Base-by-base conservation (phyloP, 1,140 invertebrate species). In the Holotrichia oblita region DNA sequence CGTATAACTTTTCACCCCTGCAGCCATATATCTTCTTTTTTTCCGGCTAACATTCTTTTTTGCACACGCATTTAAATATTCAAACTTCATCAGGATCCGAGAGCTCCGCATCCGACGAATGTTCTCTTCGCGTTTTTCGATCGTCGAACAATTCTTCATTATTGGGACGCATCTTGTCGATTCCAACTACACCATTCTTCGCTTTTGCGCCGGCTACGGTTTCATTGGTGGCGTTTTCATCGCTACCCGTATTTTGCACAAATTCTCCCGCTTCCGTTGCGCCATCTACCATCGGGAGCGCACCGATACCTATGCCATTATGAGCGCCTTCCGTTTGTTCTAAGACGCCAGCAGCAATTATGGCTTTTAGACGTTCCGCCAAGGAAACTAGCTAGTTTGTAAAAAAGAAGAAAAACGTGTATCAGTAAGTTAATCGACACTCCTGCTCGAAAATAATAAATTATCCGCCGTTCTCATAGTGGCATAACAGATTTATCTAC, bases 121-220 rank as follows among this genome's bases (percentile, higher is more conserved):
- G 6, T 17, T n/a, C 17, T 17, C 17, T 55, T 17, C n/a, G 48
- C n/a, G 6, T n/a, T n/a, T 6, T 7, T 2, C n/a, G 6, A 0
- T 17, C 48, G 14, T 48, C 48, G 17, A 55, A 55, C 48, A 55
- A 55, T 55, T 55, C 48, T 55, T 55, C 48, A n/a, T 55, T 17
- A 55, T n/a, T 6, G 17, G 14, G 17, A 55, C 7, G 48, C 48
- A 55, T 17, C 48, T 55, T 6, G 12, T 55, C 48, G 48, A 55
- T 17, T 17, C 17, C n/a, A 14, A n/a, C 48, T 7, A 17, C 48
- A n/a, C 48, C n/a, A 55, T 55, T 17, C 2, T 55, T 17, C 12
- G 17, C 48, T 55, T 55, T 55, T 6, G 6, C 48, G 17, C 14
- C 48, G 1, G n/a, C 48, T 55, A 3, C 6, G 14, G 14, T 17